Conservation (phyloP, 2,113 vertebrate species). For the Sialia sialis region DNA sequence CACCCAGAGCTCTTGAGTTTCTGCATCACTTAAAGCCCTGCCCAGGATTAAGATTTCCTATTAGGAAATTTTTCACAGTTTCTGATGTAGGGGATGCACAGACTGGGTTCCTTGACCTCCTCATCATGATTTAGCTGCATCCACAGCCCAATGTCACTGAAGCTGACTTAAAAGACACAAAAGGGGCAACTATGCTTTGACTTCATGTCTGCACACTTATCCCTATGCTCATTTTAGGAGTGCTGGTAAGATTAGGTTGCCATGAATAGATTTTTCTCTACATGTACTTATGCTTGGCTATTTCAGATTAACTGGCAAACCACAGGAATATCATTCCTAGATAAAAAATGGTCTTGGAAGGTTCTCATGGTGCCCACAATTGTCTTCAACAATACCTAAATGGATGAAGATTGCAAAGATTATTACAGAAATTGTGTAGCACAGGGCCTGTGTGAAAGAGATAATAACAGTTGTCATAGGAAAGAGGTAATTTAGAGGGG, state of each 20-base stretch:
- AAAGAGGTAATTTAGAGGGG: background rate
- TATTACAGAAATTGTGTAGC: background rate
- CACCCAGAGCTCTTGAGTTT: background rate
- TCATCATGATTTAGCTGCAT: background rate
- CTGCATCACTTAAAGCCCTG: background rate
- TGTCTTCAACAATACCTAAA: background rate
- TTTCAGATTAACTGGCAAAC: background rate
- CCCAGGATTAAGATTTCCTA: background rate
- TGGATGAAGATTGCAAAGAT: background rate
- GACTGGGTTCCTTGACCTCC: background rate
- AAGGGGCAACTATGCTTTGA: background rate
- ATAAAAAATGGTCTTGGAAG: background rate
- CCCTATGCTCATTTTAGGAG: background rate
- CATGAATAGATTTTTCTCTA: background rate
- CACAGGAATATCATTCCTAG: background rate
- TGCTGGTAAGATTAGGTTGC: background rate
- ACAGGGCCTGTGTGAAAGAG: background rate
- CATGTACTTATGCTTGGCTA: background rate
- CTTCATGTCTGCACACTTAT: background rate
- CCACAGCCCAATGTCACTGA: background rate
- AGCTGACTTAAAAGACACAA: background rate
- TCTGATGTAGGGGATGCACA: background rate
- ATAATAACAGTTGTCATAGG: background rate
- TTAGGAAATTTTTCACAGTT: background rate
- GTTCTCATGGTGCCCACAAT: background rate